Conservation (phyloP, 2,113 vertebrate species). For the Eupsittula cactorum region DNA sequence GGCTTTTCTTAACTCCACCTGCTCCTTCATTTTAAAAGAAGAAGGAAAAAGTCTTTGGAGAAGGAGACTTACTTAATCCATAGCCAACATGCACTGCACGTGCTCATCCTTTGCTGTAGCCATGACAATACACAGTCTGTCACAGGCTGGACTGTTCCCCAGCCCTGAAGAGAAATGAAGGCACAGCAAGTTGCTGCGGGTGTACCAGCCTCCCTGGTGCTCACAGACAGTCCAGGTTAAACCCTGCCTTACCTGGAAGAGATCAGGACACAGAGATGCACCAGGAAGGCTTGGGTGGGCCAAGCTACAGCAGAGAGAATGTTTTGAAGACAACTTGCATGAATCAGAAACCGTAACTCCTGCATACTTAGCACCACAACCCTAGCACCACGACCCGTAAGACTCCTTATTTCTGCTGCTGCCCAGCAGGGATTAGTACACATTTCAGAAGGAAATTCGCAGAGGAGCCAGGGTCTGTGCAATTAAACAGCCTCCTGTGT, state of each 20-base stretch:
- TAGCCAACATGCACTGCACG: too few relatives aligned
- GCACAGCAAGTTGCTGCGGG: fast-evolving
- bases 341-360: background rate
- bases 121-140: background rate
- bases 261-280: background rate
- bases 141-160: background rate
- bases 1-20: background rate
- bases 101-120: background rate
- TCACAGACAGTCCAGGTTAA: background rate
- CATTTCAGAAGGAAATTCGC: background rate
- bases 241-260: background rate
- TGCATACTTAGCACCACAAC: background rate
- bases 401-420: background rate
- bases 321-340: fast-evolving
- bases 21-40: background rate
- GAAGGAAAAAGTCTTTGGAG: background rate
- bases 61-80: background rate
- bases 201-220: background rate
- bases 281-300: background rate
- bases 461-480: background rate
- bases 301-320: background rate
- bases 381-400: background rate
- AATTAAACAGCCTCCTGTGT: background rate
- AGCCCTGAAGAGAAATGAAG: background rate
- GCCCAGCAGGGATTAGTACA: background rate